A percentile compares a stretch with the other conserved stretches of the same genome.
Conservation (phyloP, 1,140 invertebrate genomes). For the Thalassaphorura encarpata region DNA sequence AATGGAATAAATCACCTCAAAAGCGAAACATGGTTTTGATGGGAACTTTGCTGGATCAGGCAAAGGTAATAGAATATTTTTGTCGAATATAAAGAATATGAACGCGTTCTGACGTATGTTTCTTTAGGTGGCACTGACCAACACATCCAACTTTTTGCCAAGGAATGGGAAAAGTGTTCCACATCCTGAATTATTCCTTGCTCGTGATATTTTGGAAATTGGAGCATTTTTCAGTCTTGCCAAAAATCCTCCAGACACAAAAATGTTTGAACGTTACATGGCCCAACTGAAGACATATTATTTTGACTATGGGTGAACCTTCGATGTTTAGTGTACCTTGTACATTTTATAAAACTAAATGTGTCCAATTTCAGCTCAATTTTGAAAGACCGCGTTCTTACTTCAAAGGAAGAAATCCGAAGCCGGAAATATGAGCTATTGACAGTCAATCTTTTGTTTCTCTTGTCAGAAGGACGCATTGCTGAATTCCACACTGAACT, state of each 20-base stretch:
- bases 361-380: no score
- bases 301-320: constrained; percentile 4
- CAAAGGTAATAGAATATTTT: constrained; percentile 1
- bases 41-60: not conserved
- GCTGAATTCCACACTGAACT: constrained; percentile 15
- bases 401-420: not conserved
- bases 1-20: constrained; percentile 7
- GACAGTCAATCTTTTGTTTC: constrained; percentile 6
- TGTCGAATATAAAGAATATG: not conserved
- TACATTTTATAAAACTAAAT: no score
- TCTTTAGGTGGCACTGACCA: not conserved
- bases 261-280: constrained; percentile 10
- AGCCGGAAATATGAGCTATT: constrained; percentile 14
- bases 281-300: constrained; percentile 20
- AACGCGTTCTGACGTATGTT: not conserved
- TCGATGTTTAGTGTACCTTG: not conserved
- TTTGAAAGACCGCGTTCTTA: not conserved
- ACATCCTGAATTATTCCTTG: not conserved
- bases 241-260: not conserved
- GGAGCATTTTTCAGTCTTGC: constrained; percentile 9
- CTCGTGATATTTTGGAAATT: constrained; percentile 16
- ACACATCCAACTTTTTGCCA: not conserved
- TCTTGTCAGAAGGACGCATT: constrained; percentile 10
- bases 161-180: not conserved
- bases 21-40: not conserved